Evolutionary conservation across 2,113 vertebrate genomes (phyloP).

Genomic region (Scophthalmus maximus): DNA sequence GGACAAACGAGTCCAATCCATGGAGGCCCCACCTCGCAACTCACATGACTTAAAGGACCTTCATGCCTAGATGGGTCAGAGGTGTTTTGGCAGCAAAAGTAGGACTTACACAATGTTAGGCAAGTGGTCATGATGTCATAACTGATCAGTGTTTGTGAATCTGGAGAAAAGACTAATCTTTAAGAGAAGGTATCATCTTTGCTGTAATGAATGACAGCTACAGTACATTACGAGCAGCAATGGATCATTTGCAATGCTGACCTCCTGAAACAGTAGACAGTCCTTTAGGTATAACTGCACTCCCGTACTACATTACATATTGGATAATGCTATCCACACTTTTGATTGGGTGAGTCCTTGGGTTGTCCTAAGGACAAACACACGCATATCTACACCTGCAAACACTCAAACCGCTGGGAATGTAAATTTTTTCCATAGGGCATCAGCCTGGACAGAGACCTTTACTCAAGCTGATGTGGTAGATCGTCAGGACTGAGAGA

Average conservation of each 20-base stretch:
- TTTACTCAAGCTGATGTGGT: conserved; percentile 67
- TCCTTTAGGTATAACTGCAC: conserved; percentile 33
- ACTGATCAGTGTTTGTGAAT: no score
- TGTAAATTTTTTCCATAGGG: conserved; percentile 58
- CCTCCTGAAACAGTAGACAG: conserved; percentile 44
- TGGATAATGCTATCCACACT: conserved; percentile 11
- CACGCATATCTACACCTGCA: background rate
- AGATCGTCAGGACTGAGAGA: conserved; percentile 67
- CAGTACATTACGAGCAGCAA: no score
- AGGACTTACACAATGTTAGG: no score
- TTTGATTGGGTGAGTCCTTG: background rate
- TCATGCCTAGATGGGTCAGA: no score
- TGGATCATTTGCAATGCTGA: conserved; percentile 32
- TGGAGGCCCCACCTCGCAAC: no score
- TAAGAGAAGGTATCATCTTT: no score
- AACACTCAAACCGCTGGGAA: conserved; percentile 40
- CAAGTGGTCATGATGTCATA: no score
- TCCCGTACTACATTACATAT: conserved; percentile 41
- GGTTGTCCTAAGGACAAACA: no score
- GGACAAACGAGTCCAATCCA: no score
- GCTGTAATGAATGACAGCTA: background rate
- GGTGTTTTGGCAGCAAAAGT: no score
- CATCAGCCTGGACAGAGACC: conserved; percentile 48
- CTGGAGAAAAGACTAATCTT: no score
- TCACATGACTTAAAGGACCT: no score